Base-by-base conservation (phyloP, 2,113 vertebrate species). In the Anhinga rufa region DNA sequence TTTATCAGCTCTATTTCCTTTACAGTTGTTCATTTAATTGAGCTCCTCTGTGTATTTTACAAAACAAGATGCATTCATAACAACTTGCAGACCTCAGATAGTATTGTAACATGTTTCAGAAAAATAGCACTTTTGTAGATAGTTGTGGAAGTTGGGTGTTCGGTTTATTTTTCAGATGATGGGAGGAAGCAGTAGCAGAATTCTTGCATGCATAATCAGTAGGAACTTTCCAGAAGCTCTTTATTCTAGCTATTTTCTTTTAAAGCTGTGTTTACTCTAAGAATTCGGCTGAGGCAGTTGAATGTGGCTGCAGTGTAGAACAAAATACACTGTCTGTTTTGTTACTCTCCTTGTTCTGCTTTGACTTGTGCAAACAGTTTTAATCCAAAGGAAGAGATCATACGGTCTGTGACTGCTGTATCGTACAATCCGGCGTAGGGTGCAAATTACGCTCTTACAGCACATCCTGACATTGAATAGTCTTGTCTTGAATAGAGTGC, bases 1-100 rank as follows among this genome's bases (percentile, higher is more conserved):
- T 96, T 97, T 97, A 97, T 97, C 95, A 97, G 96, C 92, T 93
- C 91, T 79, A 24, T 97, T 97, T 97, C 96, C 93, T 95, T 94
- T 89, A 71, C 94, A 90, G 95, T 95, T 95, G 92, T 86, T 97
- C 81, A 55, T 96, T 97, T 96, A 96, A 92, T 87, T 86, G 95
- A 97, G 95, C 88, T 97, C 83, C 84, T 91, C 95, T 90, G 97
- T 81, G 96, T 97, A 93, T 95, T 97, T 96, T 82, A 71, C 79
- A 90, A 95, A 97, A 91, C 93, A 96, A 96, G 96, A 95, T 92
- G 95, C 88, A 82, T 96, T 95, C 81, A 75, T 76, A 86, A 83
- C 81, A 78, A 72, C 93, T 95, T 74, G 82, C 84, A 95, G 93
- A 58, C 95, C 64, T 95, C 85, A 51, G 95, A 91, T 88, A 93